A percentile compares a stretch with the other conserved stretches of the same genome.
phyloP scores from a whole-genome alignment of 2,113 vertebrate species.

The Delphinapterus leucas region DNA sequence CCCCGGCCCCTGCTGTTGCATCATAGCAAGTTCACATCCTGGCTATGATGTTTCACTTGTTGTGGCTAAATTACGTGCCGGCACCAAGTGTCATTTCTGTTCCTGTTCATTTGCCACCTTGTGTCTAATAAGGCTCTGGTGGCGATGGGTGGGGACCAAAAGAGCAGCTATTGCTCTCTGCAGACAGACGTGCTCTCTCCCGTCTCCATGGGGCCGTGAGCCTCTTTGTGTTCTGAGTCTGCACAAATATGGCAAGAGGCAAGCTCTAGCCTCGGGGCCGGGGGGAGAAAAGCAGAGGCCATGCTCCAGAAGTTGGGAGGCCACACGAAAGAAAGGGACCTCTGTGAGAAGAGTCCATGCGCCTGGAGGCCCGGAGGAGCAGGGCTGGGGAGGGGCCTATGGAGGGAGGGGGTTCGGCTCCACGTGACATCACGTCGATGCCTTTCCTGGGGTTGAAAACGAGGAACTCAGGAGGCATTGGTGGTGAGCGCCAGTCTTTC shows the following conservation, averaged over 20 bases:
- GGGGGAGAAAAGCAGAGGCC: slow-evolving; percentile 57
- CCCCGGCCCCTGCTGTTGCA: background rate
- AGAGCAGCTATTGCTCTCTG: slow-evolving; percentile 73
- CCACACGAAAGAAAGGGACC: slow-evolving; percentile 79
- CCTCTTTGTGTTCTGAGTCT: slow-evolving; percentile 55
- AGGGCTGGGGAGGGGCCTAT: slow-evolving; percentile 31
- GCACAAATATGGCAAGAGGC: slow-evolving; percentile 31
- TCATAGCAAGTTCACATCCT: background rate
- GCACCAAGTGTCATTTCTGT: slow-evolving; percentile 21
- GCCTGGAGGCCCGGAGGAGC: slow-evolving; percentile 62
- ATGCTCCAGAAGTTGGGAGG: slow-evolving; percentile 59
- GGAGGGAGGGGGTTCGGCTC: slow-evolving; percentile 69
- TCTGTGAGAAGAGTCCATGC: slow-evolving; percentile 79
- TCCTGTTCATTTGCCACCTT: slow-evolving; percentile 33
- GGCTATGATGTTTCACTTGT: background rate
- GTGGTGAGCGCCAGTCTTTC: slow-evolving; percentile 42
- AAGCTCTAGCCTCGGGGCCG: slow-evolving; percentile 16
- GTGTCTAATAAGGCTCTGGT: slow-evolving; percentile 49
- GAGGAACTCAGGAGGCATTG: slow-evolving; percentile 73
- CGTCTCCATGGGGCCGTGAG: background rate
- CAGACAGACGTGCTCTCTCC: slow-evolving; percentile 65
- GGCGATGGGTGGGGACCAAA: slow-evolving; percentile 53
- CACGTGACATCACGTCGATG: slow-evolving; percentile 67
- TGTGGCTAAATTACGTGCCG: background rate
- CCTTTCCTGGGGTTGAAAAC: slow-evolving; percentile 73